These are phyloP conservation scores for Intellagama lesueurii DNA, from an alignment of 2,797 vertebrate species.

Conservation along the genomic window DNA sequence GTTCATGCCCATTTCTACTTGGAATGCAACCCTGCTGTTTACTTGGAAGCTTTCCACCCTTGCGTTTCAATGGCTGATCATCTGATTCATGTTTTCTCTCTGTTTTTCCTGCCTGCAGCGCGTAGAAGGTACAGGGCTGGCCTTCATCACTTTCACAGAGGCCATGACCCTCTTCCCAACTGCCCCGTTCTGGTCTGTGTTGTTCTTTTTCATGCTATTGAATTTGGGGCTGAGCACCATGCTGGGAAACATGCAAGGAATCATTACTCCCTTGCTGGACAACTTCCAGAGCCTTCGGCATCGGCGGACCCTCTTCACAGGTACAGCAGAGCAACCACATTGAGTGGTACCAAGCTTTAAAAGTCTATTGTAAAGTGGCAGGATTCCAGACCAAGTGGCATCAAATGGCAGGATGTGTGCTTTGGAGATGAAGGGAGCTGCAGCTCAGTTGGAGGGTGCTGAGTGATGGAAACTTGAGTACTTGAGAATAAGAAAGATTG, in stretches of 20 bases:
- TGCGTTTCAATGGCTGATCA: no score
- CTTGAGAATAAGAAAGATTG: neutral
- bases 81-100: neutral
- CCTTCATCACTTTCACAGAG: slow-evolving; percentile 86
- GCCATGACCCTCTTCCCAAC: slow-evolving; percentile 83
- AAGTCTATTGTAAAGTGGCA: no score
- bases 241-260: slow-evolving; percentile 86
- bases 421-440: neutral
- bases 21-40: no score
- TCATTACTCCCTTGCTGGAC: slow-evolving; percentile 85
- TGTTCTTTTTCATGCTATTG: slow-evolving; percentile 89
- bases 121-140: slow-evolving; percentile 82
- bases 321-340: slow-evolving; percentile 38
- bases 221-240: slow-evolving; percentile 83
- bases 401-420: neutral
- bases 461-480: neutral
- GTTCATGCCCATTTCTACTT: no score
- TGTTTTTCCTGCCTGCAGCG: slow-evolving; percentile 70
- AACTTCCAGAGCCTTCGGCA: slow-evolving; percentile 80
- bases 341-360: neutral
- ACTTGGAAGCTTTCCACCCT: neutral
- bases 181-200: slow-evolving; percentile 85
- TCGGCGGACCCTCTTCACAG: slow-evolving; percentile 82
- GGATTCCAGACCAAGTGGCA: neutral
- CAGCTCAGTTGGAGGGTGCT: neutral